Evolutionary conservation across 2,113 vertebrate species (phyloP).

Genomic region (Astur gentilis): DNA sequence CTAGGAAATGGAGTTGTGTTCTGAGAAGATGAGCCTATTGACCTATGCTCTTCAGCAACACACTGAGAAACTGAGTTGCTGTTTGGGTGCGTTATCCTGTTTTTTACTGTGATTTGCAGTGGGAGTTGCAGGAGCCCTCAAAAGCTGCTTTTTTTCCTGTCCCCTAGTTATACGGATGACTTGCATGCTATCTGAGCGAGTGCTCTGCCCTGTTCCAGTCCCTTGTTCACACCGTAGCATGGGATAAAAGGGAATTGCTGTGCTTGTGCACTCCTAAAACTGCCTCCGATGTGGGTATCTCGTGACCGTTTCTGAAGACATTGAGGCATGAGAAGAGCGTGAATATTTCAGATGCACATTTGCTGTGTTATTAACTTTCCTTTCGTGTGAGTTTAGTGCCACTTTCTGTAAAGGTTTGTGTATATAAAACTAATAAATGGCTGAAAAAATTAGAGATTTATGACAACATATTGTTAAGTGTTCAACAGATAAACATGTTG

Average conservation of each 20-base stretch:
- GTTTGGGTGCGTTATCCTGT: neutral
- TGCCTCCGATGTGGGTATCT: neutral
- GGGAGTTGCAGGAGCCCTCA: neutral
- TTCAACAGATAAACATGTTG: neutral
- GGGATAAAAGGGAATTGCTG: neutral
- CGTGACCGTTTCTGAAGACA: neutral
- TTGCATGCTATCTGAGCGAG: neutral
- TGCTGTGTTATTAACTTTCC: neutral
- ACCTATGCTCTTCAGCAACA: neutral
- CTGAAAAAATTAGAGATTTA: neutral
- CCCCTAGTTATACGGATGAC: no score
- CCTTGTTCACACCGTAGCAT: neutral
- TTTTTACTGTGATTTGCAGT: neutral
- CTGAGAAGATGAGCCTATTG: conserved; percentile 37
- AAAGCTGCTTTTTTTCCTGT: neutral
- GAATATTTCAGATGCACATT: neutral
- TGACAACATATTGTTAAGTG: neutral
- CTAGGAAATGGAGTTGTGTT: conserved; percentile 28
- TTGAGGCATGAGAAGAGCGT: neutral
- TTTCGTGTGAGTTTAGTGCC: neutral
- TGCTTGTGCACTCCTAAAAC: neutral
- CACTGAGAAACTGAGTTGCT: neutral
- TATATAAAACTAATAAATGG: neutral
- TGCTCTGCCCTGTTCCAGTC: neutral
- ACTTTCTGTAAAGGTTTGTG: neutral